Evolutionary conservation across 2,888 invertebrate species (phyloP).

Genomic region (Parnassius orleans): DNA sequence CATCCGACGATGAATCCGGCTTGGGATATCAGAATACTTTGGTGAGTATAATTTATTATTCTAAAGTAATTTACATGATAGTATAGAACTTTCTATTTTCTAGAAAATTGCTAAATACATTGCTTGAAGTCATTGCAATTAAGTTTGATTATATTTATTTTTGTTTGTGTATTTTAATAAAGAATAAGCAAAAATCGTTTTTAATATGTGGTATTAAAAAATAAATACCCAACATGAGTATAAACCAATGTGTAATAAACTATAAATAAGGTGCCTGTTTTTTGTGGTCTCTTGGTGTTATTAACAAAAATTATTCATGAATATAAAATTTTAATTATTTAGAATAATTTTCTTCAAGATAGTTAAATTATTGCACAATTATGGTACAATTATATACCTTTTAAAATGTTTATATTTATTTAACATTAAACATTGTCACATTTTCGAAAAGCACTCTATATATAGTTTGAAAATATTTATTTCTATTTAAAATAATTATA

Average conservation of each 20-base stretch:
- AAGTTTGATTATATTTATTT: conserved; percentile 28
- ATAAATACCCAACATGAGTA: neutral
- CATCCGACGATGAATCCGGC: conserved; percentile 82
- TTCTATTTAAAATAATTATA: too few species aligned
- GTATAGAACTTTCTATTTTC: conserved; percentile 56
- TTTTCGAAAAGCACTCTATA: too few species aligned
- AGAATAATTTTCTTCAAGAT: too few species aligned
- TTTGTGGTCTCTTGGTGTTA: conserved; percentile 1
- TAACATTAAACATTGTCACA: too few species aligned
- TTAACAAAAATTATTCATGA: neutral
- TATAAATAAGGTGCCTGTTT: neutral
- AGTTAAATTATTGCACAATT: too few species aligned
- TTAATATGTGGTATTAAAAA: neutral
- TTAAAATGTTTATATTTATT: too few species aligned
- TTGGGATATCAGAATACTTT: conserved; percentile 86
- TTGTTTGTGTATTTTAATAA: conserved; percentile 9
- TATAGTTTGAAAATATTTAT: too few species aligned
- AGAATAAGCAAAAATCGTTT: neutral
- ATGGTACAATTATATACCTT: too few species aligned
- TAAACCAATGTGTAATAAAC: neutral
- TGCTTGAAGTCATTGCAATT: conserved; percentile 1
- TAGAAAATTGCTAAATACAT: conserved; percentile 41
- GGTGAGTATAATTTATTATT: conserved; percentile 70
- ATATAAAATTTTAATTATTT: too few species aligned
- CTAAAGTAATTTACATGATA: conserved; percentile 7